These are phyloP conservation scores for Pyrgilauda ruficollis DNA, from an alignment of 2,113 vertebrate genomes.

Conservation along the genomic window DNA sequence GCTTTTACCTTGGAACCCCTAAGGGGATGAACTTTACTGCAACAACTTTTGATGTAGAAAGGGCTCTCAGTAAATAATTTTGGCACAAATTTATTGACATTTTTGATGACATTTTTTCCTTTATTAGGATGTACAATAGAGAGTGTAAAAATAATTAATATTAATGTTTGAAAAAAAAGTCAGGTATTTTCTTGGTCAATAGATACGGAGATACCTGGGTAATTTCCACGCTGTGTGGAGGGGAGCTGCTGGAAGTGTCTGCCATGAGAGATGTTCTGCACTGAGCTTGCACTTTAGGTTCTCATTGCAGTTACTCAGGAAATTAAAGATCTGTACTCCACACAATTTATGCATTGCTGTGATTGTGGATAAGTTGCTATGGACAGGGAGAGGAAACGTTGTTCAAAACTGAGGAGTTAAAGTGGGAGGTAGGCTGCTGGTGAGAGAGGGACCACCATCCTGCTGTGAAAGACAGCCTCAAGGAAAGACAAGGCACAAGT, in stretches of 20 bases:
- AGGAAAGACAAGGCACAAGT: background rate
- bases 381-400: background rate
- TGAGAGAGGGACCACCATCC: background rate
- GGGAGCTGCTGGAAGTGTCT: background rate
- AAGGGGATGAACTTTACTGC: background rate
- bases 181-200: background rate
- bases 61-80: background rate
- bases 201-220: background rate
- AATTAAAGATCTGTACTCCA: background rate
- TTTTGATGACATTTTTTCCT: rapidly evolving
- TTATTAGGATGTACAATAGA: background rate
- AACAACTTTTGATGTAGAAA: background rate
- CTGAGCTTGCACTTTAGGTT: background rate
- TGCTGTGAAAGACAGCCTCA: background rate
- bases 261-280: background rate
- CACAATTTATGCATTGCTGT: background rate
- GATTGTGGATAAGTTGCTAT: background rate
- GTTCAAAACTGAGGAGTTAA: background rate
- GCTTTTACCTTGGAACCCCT: background rate
- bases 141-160: background rate
- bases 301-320: background rate
- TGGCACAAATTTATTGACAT: background rate
- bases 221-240: background rate
- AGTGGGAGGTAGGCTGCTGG: background rate
- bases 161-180: background rate